A percentile compares a stretch with the other conserved stretches of the same genome.
phyloP scores from a whole-genome alignment of 92 coral and sea anemone genomes.

The Hydrozoanthus gracilis region DNA sequence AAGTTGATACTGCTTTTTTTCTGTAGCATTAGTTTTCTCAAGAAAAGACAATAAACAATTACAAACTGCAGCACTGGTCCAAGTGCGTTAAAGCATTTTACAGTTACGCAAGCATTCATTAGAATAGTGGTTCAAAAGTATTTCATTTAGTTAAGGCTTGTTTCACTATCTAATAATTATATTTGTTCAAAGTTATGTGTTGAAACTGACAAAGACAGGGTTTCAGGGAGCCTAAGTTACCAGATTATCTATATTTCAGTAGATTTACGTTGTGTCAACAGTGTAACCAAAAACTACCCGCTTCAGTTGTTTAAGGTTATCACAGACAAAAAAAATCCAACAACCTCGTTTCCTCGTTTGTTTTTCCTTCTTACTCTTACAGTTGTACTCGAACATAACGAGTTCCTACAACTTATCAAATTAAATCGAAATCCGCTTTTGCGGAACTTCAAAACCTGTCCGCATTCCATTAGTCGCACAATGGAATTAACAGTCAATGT shows the following conservation, averaged over 20 bases:
- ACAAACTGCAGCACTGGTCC: neutral
- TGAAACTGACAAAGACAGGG: neutral
- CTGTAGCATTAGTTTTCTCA: slow-evolving; percentile 3
- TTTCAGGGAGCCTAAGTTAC: too few species aligned
- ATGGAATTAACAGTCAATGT: neutral
- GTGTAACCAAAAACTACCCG: slow-evolving; percentile 1
- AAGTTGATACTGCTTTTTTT: slow-evolving; percentile 22
- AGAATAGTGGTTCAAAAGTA: neutral
- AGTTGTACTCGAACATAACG: neutral
- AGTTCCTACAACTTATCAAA: neutral
- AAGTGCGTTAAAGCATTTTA: too few species aligned
- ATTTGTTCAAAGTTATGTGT: neutral
- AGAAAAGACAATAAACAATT: slow-evolving; percentile 42
- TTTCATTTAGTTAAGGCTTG: too few species aligned
- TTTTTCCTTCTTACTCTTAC: neutral
- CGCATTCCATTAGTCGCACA: slow-evolving; percentile 1
- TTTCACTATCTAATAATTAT: too few species aligned
- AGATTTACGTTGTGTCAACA: slow-evolving; percentile 2
- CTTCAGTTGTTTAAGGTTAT: slow-evolving; percentile 3
- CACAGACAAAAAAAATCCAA: neutral
- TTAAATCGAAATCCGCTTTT: neutral
- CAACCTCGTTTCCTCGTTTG: neutral
- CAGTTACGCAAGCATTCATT: too few species aligned
- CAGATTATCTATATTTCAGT: neutral
- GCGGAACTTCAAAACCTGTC: neutral